Evolutionary conservation across 1,140 invertebrate species (phyloP), one percentile per base, ranked within the genome.

Genomic region (Olivierus martensii): DNA sequence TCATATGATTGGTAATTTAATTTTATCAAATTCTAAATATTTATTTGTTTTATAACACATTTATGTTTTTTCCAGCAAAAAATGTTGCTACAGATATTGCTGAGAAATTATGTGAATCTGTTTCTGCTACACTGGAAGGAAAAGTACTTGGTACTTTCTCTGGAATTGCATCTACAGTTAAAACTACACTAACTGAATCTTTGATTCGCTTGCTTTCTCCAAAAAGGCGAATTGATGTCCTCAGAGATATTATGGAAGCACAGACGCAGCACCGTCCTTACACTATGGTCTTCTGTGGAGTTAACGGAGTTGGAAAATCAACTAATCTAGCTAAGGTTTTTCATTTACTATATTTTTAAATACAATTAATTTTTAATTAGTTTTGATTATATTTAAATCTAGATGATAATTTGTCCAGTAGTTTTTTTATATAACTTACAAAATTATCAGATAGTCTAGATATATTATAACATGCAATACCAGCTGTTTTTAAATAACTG

Each of bases 261-360:
- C 84, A 90, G 3, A 82, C 87, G 61, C 77, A 81, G 47, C 73
- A 81, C 57, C 72, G 75, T 1, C 94, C 96, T 0, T 99, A 93
- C 69, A 83, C 91, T 2, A 89, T 99, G 73, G 80, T 88, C 0
- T 99, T 99, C 67, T 99, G 96, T 73, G 96, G 96, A 45, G 96
- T 99, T 0, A 99, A 99, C 70, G 96, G 96, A 41, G 96, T 99
- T 3, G 96, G 96, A 45, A 99, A 99, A 67, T 98, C 93, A 0
- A 99, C 96, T 2, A 99, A 99, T 74, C 72, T 99, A 37, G 95
- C 96, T 2, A 99, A 99, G 43, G 51, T 55, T 22, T 43, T 28
- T 28, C 4, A 28, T 28, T 28, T 28, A n/a, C n/a, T n/a, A n/a
- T n/a, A n/a, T n/a, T n/a, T n/a, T n/a, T n/a, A n/a, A n/a, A n/a